Conservation (phyloP, 2,113 vertebrate species). For the Microcebus griseorufus region DNA sequence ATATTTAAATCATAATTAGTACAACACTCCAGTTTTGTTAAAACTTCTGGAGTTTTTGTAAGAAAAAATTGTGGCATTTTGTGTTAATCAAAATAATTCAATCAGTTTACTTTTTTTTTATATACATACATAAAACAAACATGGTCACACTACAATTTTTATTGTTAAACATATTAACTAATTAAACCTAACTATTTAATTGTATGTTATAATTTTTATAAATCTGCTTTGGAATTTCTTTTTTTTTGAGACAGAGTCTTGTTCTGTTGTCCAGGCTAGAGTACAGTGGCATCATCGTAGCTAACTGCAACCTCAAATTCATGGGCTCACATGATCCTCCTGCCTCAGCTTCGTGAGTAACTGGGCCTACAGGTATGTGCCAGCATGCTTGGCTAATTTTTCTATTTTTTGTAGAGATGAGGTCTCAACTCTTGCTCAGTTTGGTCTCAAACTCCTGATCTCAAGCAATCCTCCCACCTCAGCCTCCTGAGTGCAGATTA, state of each 20-base stretch:
- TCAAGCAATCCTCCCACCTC: background rate
- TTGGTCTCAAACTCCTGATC: too few species aligned
- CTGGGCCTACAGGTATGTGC: too few species aligned
- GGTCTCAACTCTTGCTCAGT: too few species aligned
- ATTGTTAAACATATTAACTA: background rate
- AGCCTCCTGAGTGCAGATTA: background rate
- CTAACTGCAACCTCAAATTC: background rate
- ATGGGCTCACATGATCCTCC: background rate
- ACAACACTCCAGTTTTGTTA: background rate
- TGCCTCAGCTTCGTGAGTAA: background rate
- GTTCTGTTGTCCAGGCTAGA: background rate
- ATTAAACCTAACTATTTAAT: background rate
- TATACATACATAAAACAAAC: background rate
- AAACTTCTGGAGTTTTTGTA: conserved; percentile 13
- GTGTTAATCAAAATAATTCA: background rate
- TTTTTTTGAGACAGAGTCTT: background rate
- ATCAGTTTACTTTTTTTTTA: background rate
- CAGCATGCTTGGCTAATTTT: too few species aligned
- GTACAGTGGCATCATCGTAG: background rate
- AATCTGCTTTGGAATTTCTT: background rate
- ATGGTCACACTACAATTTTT: background rate
- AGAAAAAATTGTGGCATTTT: background rate
- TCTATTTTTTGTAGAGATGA: too few species aligned
- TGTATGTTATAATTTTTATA: background rate
- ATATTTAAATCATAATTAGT: background rate